A percentile compares a stretch with the other conserved stretches of the same genome.
Evolutionary conservation across 2,113 vertebrate species (phyloP).

Genomic region (Tetrax tetrax): DNA sequence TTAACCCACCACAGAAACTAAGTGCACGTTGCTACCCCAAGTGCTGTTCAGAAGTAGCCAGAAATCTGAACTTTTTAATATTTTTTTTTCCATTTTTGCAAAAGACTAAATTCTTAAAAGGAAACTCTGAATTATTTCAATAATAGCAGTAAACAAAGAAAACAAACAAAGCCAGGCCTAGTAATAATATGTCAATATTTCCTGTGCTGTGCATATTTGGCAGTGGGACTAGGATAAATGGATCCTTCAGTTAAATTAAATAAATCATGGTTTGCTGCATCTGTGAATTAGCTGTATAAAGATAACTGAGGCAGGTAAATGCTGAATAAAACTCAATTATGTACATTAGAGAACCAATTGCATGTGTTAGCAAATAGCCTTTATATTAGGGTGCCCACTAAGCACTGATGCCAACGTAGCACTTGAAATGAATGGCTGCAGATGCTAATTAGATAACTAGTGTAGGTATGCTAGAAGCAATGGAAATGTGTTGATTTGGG

Average conservation of each 20-base stretch:
- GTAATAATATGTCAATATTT: not conserved
- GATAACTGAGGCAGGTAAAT: conserved; percentile 60
- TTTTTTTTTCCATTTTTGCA: not conserved
- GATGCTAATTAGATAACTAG: not conserved
- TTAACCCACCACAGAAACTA: not conserved
- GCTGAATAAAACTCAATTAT: conserved; percentile 22
- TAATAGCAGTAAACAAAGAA: not conserved
- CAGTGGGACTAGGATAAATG: not conserved
- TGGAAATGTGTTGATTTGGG: not conserved
- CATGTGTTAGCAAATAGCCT: not conserved
- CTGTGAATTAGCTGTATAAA: conserved; percentile 47
- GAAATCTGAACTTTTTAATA: not conserved
- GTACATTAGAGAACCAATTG: not conserved
- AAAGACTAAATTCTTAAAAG: not conserved
- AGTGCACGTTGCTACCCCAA: not conserved
- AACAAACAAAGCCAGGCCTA: not conserved
- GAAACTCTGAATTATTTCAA: not conserved
- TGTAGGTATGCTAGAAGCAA: not conserved
- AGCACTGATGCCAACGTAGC: not conserved
- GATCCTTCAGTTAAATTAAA: conserved; percentile 19
- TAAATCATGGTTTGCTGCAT: conserved; percentile 29
- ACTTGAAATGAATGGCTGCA: conserved; percentile 4
- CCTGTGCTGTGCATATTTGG: not conserved
- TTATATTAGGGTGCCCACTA: not conserved
- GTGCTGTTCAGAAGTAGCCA: not conserved